phyloP scores from a whole-genome alignment of 2,888 invertebrate species.

The Cephus spinipes region DNA sequence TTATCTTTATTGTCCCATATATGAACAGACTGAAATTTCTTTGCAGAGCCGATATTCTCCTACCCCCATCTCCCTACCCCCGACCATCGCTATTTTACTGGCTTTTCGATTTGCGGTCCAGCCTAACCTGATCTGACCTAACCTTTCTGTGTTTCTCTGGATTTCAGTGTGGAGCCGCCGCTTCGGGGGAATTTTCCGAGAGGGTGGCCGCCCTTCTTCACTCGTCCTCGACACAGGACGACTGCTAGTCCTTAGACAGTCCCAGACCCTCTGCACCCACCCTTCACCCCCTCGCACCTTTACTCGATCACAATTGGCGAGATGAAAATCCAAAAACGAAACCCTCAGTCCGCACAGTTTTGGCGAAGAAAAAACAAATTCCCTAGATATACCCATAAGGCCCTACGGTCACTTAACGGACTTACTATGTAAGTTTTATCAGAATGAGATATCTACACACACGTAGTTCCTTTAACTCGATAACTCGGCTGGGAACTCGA shows the following conservation, averaged over 20 bases:
- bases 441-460: background rate
- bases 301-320: no score
- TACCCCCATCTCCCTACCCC: background rate
- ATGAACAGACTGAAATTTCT: background rate
- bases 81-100: no score
- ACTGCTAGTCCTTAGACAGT: slow-evolving; percentile 49
- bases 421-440: slow-evolving; percentile 1
- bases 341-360: no score
- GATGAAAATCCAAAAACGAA: no score
- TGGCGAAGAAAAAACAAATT: no score
- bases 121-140: background rate
- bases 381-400: no score
- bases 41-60: background rate
- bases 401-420: no score
- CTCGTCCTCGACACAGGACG: slow-evolving; percentile 55
- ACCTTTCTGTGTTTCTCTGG: slow-evolving; percentile 9
- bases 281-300: no score
- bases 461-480: background rate
- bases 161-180: slow-evolving; percentile 50
- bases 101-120: no score
- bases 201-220: slow-evolving; percentile 56
- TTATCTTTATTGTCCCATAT: no score
- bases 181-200: slow-evolving; percentile 52
- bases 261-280: background rate
- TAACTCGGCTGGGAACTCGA: background rate